phyloP scores from a whole-genome alignment of 2,113 vertebrate genomes.

The Chloroceryle aenea region DNA sequence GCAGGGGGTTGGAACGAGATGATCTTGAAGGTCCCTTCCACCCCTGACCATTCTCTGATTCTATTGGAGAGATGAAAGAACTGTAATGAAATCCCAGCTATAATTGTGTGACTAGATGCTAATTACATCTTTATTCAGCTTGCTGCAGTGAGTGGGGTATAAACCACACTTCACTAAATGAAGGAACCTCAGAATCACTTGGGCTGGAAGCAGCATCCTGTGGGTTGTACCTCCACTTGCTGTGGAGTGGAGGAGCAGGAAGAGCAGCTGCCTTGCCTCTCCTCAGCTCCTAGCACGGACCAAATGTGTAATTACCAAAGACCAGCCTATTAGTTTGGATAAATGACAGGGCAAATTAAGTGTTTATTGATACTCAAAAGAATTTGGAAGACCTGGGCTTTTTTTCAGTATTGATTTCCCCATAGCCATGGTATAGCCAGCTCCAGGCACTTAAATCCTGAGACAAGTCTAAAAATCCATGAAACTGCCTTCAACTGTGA shows the following conservation, averaged over 20 bases:
- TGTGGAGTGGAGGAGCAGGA: not conserved
- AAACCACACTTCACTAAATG: not conserved
- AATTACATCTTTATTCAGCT: not conserved
- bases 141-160: not conserved
- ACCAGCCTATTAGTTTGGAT: not conserved
- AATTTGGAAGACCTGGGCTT: not conserved
- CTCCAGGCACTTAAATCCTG: not conserved
- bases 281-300: not conserved
- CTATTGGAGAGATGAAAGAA: not conserved
- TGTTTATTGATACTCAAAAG: not conserved
- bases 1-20: no score
- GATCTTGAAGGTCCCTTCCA: no score
- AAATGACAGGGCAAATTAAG: not conserved
- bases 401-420: not conserved
- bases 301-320: not conserved
- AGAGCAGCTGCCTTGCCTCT: not conserved
- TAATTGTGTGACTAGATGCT: no score
- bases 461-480: not conserved
- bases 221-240: no score
- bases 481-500: not conserved
- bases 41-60: no score
- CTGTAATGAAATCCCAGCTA: not conserved
- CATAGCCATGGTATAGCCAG: accelerated
- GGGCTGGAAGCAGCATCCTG: no score
- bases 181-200: not conserved